phyloP scores from a whole-genome alignment of 1,140 invertebrate genomes.

The Drosophila sp. region DNA sequence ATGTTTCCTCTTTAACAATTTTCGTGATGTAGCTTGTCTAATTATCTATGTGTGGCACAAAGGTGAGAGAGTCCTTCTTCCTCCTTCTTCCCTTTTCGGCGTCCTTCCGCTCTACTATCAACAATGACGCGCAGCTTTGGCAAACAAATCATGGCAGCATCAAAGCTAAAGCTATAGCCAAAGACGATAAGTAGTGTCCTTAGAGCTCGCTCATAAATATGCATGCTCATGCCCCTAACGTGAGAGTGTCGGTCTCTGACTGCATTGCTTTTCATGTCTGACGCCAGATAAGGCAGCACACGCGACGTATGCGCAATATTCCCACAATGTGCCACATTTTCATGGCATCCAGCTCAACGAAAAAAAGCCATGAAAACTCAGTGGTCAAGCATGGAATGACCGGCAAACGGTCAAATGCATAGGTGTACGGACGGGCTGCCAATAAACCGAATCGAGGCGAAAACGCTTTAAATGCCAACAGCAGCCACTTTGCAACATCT shows the following conservation, averaged over 20 bases:
- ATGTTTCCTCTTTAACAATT: slow-evolving; percentile 9
- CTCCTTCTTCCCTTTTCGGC: background rate
- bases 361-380: background rate
- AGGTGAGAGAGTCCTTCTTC: slow-evolving; percentile 6
- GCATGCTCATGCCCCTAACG: slow-evolving; percentile 54
- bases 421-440: slow-evolving; percentile 8
- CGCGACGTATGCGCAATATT: slow-evolving; percentile 44
- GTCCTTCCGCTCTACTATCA: slow-evolving; percentile 13
- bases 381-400: slow-evolving; percentile 22
- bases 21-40: slow-evolving; percentile 27
- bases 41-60: slow-evolving; percentile 15
- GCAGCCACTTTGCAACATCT: slow-evolving; percentile 34
- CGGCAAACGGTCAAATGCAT: slow-evolving; percentile 20
- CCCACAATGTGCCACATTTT: slow-evolving; percentile 2
- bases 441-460: slow-evolving; percentile 47
- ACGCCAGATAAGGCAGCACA: slow-evolving; percentile 47
- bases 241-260: background rate
- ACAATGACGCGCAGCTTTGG: slow-evolving; percentile 22
- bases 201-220: slow-evolving; percentile 67
- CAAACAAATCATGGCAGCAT: slow-evolving; percentile 54
- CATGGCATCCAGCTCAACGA: background rate
- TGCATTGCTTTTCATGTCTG: slow-evolving; percentile 14
- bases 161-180: slow-evolving; percentile 22
- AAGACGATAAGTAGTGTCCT: slow-evolving; percentile 46
- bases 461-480: slow-evolving; percentile 62